A percentile compares a stretch with the other conserved stretches of the same genome.
These are phyloP conservation scores for Macrochelys suwanniensis DNA, from an alignment of 2,797 vertebrate genomes.

Conservation along the genomic window DNA sequence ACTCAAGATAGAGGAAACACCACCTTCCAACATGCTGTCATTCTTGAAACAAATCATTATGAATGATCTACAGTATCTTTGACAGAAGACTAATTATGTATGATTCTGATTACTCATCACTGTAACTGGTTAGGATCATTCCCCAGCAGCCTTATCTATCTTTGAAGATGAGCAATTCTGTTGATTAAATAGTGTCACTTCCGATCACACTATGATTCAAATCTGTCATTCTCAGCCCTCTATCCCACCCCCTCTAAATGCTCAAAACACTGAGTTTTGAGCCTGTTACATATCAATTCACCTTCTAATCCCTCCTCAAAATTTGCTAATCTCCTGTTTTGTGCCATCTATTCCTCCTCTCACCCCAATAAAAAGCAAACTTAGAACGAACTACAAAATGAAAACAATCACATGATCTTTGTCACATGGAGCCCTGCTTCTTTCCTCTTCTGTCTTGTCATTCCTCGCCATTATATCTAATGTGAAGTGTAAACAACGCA, in stretches of 20 bases:
- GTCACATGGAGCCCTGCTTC: background rate
- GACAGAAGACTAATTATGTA: background rate
- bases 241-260: background rate
- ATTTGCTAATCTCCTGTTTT: background rate
- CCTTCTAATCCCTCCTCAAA: background rate
- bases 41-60: conserved; percentile 57
- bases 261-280: background rate
- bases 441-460: background rate
- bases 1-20: conserved; percentile 22
- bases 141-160: background rate
- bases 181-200: conserved; percentile 25
- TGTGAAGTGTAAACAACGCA: background rate
- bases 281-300: background rate
- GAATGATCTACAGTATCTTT: conserved; percentile 14
- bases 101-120: background rate
- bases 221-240: background rate
- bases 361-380: background rate
- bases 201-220: background rate
- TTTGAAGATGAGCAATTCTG: conserved; percentile 3
- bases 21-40: background rate
- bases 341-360: background rate
- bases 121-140: background rate
- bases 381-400: background rate
- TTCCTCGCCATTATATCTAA: background rate
- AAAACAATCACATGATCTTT: background rate